Evolutionary conservation across 2,113 vertebrate genomes (phyloP).

Genomic region (Petrocephalus zakoni): DNA sequence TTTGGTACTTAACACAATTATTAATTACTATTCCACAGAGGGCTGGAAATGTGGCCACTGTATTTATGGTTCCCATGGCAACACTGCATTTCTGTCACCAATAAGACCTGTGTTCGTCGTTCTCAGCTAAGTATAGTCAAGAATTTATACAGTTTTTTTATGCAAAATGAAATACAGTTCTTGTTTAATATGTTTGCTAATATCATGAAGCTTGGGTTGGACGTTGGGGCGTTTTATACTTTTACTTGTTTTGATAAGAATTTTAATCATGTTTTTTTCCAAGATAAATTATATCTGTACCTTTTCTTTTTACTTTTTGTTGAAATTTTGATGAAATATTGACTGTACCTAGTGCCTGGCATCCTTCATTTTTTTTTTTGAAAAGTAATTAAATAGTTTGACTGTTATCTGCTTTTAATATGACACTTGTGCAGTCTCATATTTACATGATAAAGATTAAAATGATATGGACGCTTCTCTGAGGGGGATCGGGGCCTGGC

Average conservation of each 20-base stretch:
- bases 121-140: slow-evolving; percentile 42
- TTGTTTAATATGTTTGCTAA: slow-evolving; percentile 1
- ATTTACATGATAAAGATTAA: background rate
- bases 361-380: background rate
- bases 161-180: background rate
- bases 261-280: background rate
- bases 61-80: slow-evolving; percentile 83
- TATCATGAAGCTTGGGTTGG: background rate
- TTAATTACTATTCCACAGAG: slow-evolving; percentile 73
- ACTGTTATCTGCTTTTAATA: background rate
- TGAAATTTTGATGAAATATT: slow-evolving; percentile 1
- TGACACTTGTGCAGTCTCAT: background rate
- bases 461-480: background rate
- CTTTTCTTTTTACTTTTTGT: background rate
- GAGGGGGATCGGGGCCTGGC: background rate
- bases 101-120: slow-evolving; percentile 66
- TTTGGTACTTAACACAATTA: slow-evolving; percentile 68
- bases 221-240: background rate
- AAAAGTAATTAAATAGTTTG: slow-evolving; percentile 1
- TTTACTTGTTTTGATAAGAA: background rate
- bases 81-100: slow-evolving; percentile 76
- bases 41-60: slow-evolving; percentile 59
- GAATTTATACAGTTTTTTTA: background rate
- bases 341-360: background rate
- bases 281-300: background rate